Percentiles rank a stretch among this genome's conserved stretches.
These are phyloP conservation scores for Remorina albescens DNA, from an alignment of 2,797 vertebrate species.

Conservation along the genomic window DNA sequence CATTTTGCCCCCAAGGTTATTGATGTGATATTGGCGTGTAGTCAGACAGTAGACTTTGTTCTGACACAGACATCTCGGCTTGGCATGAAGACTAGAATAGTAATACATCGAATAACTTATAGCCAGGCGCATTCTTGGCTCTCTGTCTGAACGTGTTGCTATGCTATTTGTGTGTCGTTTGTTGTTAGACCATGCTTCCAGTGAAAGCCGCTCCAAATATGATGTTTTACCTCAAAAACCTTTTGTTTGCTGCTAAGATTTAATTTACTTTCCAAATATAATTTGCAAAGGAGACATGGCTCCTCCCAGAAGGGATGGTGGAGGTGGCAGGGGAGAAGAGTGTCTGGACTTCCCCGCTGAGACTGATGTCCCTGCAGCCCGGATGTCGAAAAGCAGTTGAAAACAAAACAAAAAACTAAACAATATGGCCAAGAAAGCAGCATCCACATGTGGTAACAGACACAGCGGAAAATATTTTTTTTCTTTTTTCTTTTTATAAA, in stretches of 20 bases:
- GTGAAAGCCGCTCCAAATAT: too few relatives aligned
- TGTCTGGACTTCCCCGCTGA: too few relatives aligned
- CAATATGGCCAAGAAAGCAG: constrained; percentile 5
- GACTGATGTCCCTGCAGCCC: too few relatives aligned
- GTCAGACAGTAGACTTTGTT: constrained; percentile 47
- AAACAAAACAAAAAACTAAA: too few relatives aligned
- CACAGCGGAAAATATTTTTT: too few relatives aligned
- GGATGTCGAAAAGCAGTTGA: too few relatives aligned
- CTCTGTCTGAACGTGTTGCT: constrained; percentile 5
- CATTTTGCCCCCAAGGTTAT: constrained; percentile 43
- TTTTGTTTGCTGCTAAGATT: not conserved
- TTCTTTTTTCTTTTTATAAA: too few relatives aligned
- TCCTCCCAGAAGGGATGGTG: too few relatives aligned
- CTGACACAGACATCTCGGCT: constrained; percentile 33
- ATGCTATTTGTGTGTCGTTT: constrained; percentile 5
- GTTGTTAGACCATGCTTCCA: constrained; percentile 4
- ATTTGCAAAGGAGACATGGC: constrained; percentile 8
- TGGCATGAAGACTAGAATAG: constrained; percentile 46
- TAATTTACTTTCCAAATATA: constrained; percentile 11
- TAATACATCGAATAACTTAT: constrained; percentile 31
- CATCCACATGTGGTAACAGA: not conserved
- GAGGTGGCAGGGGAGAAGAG: too few relatives aligned
- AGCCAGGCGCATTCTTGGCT: constrained; percentile 20
- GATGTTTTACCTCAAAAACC: constrained; percentile 15
- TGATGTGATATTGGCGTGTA: constrained; percentile 43